Evolutionary conservation across 2,113 vertebrate genomes (phyloP).

Genomic region (Cepphus grylle): DNA sequence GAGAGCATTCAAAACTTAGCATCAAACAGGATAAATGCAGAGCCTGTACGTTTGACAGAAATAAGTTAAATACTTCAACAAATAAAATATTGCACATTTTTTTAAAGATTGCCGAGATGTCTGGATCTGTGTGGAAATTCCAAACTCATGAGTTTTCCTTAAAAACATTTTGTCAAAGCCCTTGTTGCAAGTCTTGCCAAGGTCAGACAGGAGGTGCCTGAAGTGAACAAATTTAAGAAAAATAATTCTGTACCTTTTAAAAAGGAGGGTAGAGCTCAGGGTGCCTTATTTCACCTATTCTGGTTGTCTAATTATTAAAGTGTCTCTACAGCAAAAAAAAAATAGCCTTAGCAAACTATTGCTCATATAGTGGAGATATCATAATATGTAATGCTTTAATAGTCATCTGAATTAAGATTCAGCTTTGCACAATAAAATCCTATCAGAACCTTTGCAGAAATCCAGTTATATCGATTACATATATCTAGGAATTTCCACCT

Average conservation of each 20-base stretch:
- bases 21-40: background rate
- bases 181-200: background rate
- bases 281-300: background rate
- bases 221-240: background rate
- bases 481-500: background rate
- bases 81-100: background rate
- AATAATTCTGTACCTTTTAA: background rate
- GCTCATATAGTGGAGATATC: background rate
- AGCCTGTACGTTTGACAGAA: background rate
- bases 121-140: background rate
- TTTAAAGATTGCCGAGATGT: background rate
- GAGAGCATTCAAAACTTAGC: background rate
- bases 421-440: background rate
- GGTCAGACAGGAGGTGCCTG: background rate
- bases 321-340: background rate
- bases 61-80: background rate
- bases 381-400: background rate
- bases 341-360: background rate
- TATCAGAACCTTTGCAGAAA: background rate
- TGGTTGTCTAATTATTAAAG: background rate
- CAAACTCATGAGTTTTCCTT: background rate
- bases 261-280: background rate
- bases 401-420: background rate
- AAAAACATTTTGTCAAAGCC: background rate
- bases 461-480: background rate